Percentiles rank a stretch among this genome's conserved stretches.
Evolutionary conservation across 2,113 vertebrate genomes (phyloP).

Genomic region (Rhabdomys dilectus): DNA sequence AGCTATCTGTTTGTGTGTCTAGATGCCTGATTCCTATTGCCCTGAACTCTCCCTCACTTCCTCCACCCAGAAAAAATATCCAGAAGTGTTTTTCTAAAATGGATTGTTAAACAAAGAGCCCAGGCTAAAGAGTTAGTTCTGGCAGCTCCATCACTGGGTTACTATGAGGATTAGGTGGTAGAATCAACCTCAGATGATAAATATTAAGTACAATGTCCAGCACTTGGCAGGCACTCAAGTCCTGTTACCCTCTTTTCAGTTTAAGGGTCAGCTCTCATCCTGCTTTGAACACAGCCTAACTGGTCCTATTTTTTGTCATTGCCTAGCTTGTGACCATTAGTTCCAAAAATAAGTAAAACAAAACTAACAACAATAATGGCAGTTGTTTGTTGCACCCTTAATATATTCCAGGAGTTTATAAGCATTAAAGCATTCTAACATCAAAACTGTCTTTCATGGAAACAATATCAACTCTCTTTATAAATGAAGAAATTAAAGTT

Average conservation of each 20-base stretch:
- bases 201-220: neutral
- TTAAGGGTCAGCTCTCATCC: neutral
- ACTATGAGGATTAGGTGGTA: neutral
- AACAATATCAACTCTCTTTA: neutral
- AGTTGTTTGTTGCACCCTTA: neutral
- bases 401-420: neutral
- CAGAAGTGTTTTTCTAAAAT: neutral
- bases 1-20: neutral
- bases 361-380: neutral
- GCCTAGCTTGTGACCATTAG: neutral
- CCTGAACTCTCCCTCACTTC: neutral
- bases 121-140: neutral
- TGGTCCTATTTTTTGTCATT: neutral
- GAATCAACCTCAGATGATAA: neutral
- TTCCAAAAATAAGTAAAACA: neutral
- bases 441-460: neutral
- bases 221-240: neutral
- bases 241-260: neutral
- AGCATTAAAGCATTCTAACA: neutral
- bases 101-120: neutral
- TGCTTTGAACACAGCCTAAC: neutral
- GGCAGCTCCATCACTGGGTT: neutral
- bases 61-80: too few relatives aligned
- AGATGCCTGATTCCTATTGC: neutral
- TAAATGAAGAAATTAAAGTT: neutral